These are phyloP conservation scores for Morus bassanus DNA, from an alignment of 2,797 vertebrate genomes.

Conservation along the genomic window DNA sequence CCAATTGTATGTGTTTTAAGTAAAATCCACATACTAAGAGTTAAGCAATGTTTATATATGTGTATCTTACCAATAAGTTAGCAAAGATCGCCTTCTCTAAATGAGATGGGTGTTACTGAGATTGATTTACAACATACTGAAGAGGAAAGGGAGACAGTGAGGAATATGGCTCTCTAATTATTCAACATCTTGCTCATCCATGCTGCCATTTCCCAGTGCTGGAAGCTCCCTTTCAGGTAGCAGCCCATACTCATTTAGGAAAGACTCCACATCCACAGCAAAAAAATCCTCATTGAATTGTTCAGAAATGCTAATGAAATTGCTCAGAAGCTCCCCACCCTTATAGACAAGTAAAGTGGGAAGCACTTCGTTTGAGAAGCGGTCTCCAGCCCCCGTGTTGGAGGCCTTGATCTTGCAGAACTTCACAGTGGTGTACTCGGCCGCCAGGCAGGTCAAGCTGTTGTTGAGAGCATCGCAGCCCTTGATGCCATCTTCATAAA, in stretches of 20 bases:
- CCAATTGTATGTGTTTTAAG: background rate
- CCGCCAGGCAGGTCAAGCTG: constrained; percentile 87
- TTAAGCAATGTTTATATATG: background rate
- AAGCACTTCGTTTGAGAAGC: constrained; percentile 88
- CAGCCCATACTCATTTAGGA: constrained; percentile 94
- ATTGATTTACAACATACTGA: background rate
- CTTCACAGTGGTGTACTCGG: constrained; percentile 88
- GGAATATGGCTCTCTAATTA: constrained; percentile 33
- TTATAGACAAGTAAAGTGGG: constrained; percentile 93
- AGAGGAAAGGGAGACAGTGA: background rate
- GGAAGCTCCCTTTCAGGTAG: constrained; percentile 88
- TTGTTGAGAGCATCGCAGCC: constrained; percentile 90
- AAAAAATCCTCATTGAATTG: constrained; percentile 92
- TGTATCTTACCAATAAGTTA: background rate
- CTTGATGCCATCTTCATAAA: constrained; percentile 86
- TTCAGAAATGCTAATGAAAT: constrained; percentile 88
- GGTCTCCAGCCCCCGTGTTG: constrained; percentile 86
- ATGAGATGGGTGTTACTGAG: constrained; percentile 17
- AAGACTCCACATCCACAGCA: constrained; percentile 92
- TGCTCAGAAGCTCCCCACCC: constrained; percentile 92
- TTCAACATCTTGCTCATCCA: constrained; percentile 76
- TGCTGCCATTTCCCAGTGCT: constrained; percentile 72
- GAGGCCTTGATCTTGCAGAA: constrained; percentile 95
- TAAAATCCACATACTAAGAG: background rate
- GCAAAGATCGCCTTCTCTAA: constrained; percentile 48